These are phyloP conservation scores for Ceriagrion tenellum DNA, from an alignment of 2,888 invertebrate genomes.

Conservation along the genomic window DNA sequence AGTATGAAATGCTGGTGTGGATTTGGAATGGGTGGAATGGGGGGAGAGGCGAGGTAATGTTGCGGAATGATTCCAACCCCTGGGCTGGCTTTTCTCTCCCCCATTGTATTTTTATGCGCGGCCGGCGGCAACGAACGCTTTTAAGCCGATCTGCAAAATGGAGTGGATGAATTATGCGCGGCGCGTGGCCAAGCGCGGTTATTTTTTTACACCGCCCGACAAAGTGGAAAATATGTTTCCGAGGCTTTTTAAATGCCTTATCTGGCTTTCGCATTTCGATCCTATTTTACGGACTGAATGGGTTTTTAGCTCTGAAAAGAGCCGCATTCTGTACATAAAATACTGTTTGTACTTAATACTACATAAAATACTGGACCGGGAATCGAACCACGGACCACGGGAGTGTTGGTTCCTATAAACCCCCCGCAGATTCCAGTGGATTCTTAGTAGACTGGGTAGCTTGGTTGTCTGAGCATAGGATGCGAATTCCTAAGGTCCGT, in stretches of 20 bases:
- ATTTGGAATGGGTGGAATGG: not conserved
- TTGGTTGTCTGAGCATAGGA: no score
- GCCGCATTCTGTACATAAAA: no score
- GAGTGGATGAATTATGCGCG: not conserved
- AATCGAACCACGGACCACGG: no score
- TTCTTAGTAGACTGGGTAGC: no score
- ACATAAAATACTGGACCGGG: no score
- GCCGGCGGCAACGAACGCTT: not conserved
- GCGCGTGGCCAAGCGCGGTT: not conserved
- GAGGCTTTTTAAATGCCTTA: not conserved
- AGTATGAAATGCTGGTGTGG: not conserved
- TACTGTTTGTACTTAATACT: no score
- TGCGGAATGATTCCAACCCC: conserved; percentile 26
- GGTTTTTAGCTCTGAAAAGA: no score
- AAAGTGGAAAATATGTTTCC: conserved; percentile 12
- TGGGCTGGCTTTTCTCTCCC: not conserved
- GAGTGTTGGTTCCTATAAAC: no score
- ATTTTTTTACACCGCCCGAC: not conserved
- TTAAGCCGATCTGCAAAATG: not conserved
- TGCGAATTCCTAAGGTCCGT: no score
- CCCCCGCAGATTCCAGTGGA: no score
- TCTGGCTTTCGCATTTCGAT: not conserved
- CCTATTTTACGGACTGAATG: no score
- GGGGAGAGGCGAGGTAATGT: not conserved
- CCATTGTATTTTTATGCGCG: not conserved